Evolutionary conservation across 2,113 vertebrate species (phyloP).

Genomic region (Cyanoliseus patagonus): DNA sequence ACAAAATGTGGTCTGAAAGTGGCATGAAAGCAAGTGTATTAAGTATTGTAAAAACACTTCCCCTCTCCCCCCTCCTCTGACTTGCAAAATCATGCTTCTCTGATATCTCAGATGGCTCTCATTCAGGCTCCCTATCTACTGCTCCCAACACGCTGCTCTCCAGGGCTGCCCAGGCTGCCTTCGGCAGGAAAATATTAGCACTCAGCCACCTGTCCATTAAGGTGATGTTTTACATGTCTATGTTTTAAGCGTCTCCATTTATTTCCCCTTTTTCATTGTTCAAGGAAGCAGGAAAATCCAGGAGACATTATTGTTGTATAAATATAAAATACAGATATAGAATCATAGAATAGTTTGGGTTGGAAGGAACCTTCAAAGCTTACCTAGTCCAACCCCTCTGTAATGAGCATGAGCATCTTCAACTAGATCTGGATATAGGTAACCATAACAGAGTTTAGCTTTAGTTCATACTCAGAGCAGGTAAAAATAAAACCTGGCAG

Average conservation of each 20-base stretch:
- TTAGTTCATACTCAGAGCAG: not conserved
- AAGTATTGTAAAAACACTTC: not conserved
- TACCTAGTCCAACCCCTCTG: not conserved
- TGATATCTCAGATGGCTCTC: not conserved
- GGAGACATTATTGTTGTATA: not conserved
- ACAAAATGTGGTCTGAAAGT: slow-evolving; percentile 30
- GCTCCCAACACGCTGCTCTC: accelerated
- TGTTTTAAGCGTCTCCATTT: not conserved
- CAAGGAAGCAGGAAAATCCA: not conserved
- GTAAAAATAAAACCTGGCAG: not conserved
- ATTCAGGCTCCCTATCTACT: not conserved
- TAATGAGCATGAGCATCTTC: not conserved
- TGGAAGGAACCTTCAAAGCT: not conserved
- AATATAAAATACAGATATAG: not conserved
- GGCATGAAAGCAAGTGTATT: slow-evolving; percentile 18
- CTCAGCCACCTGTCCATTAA: not conserved
- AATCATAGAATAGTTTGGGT: accelerated
- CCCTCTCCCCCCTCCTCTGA: not conserved
- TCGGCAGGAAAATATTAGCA: not conserved
- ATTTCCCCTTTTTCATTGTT: not conserved
- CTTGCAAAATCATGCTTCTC: not conserved
- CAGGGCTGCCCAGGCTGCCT: not conserved
- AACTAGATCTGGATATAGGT: not conserved
- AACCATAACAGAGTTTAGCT: not conserved
- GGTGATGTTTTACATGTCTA: not conserved